Evolutionary conservation across 2,888 invertebrate species (phyloP), one percentile per base, ranked within the genome.

Genomic region (Eupithecia insigniata): DNA sequence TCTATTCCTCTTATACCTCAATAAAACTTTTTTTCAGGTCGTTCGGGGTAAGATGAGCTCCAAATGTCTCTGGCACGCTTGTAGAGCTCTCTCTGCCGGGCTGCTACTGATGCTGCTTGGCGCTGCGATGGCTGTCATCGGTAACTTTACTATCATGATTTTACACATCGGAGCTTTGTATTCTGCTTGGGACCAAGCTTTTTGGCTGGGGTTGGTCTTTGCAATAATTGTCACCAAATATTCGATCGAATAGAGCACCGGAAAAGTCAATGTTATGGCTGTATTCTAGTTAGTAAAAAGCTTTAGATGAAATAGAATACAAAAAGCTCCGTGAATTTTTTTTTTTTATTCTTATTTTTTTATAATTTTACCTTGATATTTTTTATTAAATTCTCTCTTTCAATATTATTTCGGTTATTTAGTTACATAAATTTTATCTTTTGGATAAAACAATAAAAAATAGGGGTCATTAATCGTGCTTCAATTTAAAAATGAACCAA

Each of bases 51-150:
- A 98, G 93, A 97, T 98, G 95, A 97, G 98, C 83, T 97, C 97
- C 64, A 95, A 96, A 85, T 98, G 98, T 88, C 95, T 99, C 79
- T 99, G 98, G 98, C 98, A 98, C 88, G 98, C 98, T 39, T 98
- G 98, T 89, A 97, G 98, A 81, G 98, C 98, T 32, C 95, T 99
- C 26, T 97, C 98, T 77, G 95, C 98, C 74, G 99, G 99, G 39
- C 94, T 98, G 78, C 94, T 98, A 78, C 95, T 99, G 77, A 97
- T 99, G 96, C 94, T 97, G 78, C 95, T 98, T 62, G 99, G 99
- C 30, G 97, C 97, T 71, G 97, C 97, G 71, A 99, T 99, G 99
- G 98, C 98, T 55, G 97, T 98, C 58, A 96, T 98, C 88, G 98
- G 98, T 97, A 89, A 92, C 92, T 64, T 36, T 18, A 18, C 30